Base-by-base conservation (phyloP, 1,140 invertebrate genomes). In the Apis cerana region DNA sequence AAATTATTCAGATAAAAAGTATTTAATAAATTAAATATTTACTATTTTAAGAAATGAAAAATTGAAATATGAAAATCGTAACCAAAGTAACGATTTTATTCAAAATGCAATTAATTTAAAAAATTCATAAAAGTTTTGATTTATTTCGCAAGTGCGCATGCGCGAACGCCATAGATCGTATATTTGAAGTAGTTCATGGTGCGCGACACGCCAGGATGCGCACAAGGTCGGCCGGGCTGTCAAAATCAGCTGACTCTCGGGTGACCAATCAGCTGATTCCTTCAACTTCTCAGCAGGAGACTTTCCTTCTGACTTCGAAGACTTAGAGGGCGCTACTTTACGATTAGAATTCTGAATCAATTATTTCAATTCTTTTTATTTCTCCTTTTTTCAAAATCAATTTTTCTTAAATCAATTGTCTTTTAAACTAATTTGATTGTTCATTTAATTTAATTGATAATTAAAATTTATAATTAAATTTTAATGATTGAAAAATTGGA, bases 221-320 rank as follows among this genome's bases (percentile, higher is more conserved):
- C 74, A 64, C 85, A 88, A 90, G 86, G 88, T 90, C 89, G 89
- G 65, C 80, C 77, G 78, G 82, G 88, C 86, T 91, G 90, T 91
- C 90, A 91, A 87, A 91, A 91, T 90, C 90, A 91, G 90, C 90
- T 91, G 90, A 89, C 69, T 77, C 62, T 65, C 67, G 61, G 56
- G 33, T 80, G 71, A 80, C 86, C 85, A 84, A 88, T 86, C 90
- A 90, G 90, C 89, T 90, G 89, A 84, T 82, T 15, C 33, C 33
- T 54, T 58, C 61, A 48, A 80, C 71, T 67, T 80, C 80, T 54
- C 48, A 21, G 68, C 27, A 74, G 84, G 77, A 84, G 77, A 62
- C 27, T 43, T 59, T 50, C 64, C n/a, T 19, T 56, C n/a, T 15
- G 10, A 61, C 8, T 3, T 8, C 52, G 64, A 48, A 54, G 27